phyloP scores from a whole-genome alignment of 92 coral and sea anemone species.

The Palythoa grandiflora region DNA sequence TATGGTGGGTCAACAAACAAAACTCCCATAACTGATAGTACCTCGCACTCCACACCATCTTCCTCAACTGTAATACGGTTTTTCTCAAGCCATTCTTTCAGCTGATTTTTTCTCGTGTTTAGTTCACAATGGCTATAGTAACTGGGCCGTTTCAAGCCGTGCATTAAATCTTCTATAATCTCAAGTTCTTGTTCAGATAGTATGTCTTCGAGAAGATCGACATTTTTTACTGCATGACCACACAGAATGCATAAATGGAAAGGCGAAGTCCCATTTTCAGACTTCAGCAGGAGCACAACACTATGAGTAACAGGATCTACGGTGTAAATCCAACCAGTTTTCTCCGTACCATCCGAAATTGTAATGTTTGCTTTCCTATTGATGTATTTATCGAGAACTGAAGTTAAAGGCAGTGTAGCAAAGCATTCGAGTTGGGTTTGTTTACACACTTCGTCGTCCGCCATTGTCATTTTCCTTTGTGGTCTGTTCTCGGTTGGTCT shows the following conservation, averaged over 20 bases:
- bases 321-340: slow-evolving; percentile 85
- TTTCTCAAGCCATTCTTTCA: slow-evolving; percentile 82
- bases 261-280: slow-evolving; percentile 30
- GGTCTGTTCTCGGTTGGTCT: no score
- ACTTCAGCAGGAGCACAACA: slow-evolving; percentile 65
- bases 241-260: slow-evolving; percentile 48
- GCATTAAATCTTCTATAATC: slow-evolving; percentile 46
- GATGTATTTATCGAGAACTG: slow-evolving; percentile 51
- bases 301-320: slow-evolving; percentile 90
- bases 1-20: slow-evolving; percentile 90
- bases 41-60: slow-evolving; percentile 41
- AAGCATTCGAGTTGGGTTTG: background rate
- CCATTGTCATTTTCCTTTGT: slow-evolving; percentile 13
- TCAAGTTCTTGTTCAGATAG: slow-evolving; percentile 27
- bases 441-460: slow-evolving; percentile 5
- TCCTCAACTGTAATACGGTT: slow-evolving; percentile 83
- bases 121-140: slow-evolving; percentile 67
- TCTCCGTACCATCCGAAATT: slow-evolving; percentile 58
- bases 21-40: slow-evolving; percentile 88
- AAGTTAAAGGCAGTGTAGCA: slow-evolving; percentile 37
- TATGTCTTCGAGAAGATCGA: slow-evolving; percentile 46
- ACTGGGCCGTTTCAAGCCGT: background rate
- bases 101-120: slow-evolving; percentile 54
- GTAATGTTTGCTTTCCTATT: slow-evolving; percentile 53
- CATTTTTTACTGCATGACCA: slow-evolving; percentile 69